Evolutionary conservation across 2,888 invertebrate genomes (phyloP).

Genomic region (Hirtodrosophila trivittata): DNA sequence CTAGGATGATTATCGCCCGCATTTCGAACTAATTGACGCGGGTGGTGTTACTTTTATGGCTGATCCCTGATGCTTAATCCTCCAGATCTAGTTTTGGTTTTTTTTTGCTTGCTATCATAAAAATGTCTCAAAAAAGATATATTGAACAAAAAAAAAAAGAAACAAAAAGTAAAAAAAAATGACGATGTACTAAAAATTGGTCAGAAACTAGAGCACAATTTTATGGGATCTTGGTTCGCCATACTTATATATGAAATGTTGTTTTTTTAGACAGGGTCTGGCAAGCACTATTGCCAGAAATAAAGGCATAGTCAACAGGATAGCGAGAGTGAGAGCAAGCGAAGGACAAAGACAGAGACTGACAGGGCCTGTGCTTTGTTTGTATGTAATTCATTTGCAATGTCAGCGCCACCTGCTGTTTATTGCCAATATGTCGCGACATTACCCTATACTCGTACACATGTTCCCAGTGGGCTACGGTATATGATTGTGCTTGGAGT

Average conservation of each 20-base stretch:
- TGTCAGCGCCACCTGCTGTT: conserved; percentile 74
- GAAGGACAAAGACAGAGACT: too few species aligned
- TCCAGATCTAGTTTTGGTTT: conserved; percentile 56
- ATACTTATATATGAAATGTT: too few species aligned
- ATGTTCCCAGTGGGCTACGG: conserved; percentile 46
- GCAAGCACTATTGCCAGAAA: too few species aligned
- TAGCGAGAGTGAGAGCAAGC: background rate
- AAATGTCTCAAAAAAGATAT: conserved; percentile 36
- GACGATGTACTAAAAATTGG: conserved; percentile 61
- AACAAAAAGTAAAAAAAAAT: conserved; percentile 25
- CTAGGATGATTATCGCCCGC: conserved; percentile 40
- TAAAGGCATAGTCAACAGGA: too few species aligned
- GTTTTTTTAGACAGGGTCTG: too few species aligned
- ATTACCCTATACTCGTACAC: conserved; percentile 34
- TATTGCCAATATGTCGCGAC: conserved; percentile 75
- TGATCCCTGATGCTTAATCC: conserved; percentile 39
- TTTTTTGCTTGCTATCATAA: conserved; percentile 48
- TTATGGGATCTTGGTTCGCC: conserved; percentile 27
- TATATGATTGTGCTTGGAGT: conserved; percentile 32
- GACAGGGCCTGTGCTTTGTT: conserved; percentile 6
- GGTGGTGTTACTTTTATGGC: conserved; percentile 60
- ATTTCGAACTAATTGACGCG: conserved; percentile 73
- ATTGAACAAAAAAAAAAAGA: conserved; percentile 1
- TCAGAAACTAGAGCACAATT: conserved; percentile 67
- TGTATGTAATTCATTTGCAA: conserved; percentile 44